These are phyloP conservation scores for Trinorchestia longiramus DNA, from an alignment of 1,140 invertebrate genomes.

Conservation along the genomic window DNA sequence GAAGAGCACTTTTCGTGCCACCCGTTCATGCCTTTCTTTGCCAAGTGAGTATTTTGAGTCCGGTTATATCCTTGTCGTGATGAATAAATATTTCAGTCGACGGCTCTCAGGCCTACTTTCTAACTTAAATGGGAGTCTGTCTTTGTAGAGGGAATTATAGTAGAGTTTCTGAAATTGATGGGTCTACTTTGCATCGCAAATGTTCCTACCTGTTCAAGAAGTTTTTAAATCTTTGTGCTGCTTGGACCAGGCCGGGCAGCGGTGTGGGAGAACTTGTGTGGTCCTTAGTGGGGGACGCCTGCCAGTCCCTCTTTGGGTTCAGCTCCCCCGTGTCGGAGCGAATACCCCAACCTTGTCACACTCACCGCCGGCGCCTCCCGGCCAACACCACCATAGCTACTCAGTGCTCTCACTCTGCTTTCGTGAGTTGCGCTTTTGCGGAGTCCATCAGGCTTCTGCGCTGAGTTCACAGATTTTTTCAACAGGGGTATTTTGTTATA, in stretches of 20 bases:
- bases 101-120: no score
- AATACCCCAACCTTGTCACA: not conserved
- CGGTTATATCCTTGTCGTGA: no score
- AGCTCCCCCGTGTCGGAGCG: not conserved
- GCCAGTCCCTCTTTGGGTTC: constrained; percentile 27
- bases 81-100: no score
- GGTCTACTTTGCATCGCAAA: not conserved
- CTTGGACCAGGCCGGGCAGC: constrained; percentile 15
- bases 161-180: not conserved
- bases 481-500: not conserved
- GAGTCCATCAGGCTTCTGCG: no score
- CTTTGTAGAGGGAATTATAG: not conserved
- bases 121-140: not conserved
- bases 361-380: not conserved
- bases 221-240: not conserved
- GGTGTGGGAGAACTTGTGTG: constrained; percentile 15
- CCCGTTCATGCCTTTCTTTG: constrained; percentile 44
- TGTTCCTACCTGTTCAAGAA: not conserved
- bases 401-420: not conserved
- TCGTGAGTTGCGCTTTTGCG: not conserved
- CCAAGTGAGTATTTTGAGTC: not conserved
- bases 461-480: not conserved
- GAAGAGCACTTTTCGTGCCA: constrained; percentile 29
- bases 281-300: constrained; percentile 29
- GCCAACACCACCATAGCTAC: not conserved